Percentiles rank a stretch among this genome's conserved stretches.
Evolutionary conservation across 2,888 invertebrate genomes (phyloP).

Genomic region (Tortrix viridana): DNA sequence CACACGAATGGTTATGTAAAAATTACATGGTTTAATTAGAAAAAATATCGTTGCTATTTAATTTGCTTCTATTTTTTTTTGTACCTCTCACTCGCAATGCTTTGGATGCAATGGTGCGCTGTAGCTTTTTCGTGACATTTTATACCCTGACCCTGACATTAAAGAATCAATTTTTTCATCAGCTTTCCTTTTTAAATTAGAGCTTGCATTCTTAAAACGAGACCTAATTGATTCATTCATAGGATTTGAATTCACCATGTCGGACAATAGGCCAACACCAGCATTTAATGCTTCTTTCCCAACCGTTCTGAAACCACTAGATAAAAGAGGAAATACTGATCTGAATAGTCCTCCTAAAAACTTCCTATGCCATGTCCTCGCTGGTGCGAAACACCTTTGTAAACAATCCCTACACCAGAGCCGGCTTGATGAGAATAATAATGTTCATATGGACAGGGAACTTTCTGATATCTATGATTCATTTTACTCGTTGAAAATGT

Average conservation of each 20-base stretch:
- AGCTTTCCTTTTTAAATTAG: conserved; percentile 44
- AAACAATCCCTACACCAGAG: conserved; percentile 45
- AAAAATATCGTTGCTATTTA: conserved; percentile 39
- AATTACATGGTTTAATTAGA: conserved; percentile 44
- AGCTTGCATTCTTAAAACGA: conserved; percentile 37
- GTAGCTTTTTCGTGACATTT: conserved; percentile 21
- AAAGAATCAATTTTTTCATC: conserved; percentile 42
- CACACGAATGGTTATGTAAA: conserved; percentile 47
- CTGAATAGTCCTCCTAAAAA: conserved; percentile 44
- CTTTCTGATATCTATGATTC: conserved; percentile 31
- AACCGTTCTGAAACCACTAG: conserved; percentile 44
- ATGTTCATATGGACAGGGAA: conserved; percentile 44
- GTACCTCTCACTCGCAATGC: conserved; percentile 4
- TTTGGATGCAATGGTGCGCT: conserved; percentile 9
- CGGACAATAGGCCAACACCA: conserved; percentile 44
- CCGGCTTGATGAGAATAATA: conserved; percentile 46
- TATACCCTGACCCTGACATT: conserved; percentile 46
- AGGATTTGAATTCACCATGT: conserved; percentile 40
- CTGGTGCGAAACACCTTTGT: conserved; percentile 43
- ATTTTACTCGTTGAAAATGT: conserved; percentile 44
- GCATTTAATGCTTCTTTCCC: conserved; percentile 46
- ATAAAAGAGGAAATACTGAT: conserved; percentile 45
- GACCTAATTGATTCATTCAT: conserved; percentile 36
- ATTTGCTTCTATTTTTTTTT: conserved; percentile 18
- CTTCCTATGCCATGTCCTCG: conserved; percentile 45